Evolutionary conservation across 30 jellyfish, hydroid and myxozoan species (phyloP).

Genomic region (Aurelia coerulea): DNA sequence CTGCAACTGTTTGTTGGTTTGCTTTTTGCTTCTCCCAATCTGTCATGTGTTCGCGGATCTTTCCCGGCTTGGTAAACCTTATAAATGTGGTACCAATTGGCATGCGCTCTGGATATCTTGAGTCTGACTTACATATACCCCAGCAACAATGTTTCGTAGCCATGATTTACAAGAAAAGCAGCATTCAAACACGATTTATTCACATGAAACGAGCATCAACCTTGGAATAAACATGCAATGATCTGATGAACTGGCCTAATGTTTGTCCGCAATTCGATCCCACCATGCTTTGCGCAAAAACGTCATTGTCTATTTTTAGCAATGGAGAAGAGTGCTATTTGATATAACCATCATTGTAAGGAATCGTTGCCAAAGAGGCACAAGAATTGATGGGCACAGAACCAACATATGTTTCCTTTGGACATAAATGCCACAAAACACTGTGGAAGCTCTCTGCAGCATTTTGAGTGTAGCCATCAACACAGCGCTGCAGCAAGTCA

Average conservation of each 20-base stretch:
- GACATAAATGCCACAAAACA: conserved; percentile 17
- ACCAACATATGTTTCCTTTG: conserved; percentile 27
- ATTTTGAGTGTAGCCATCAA: conserved; percentile 45
- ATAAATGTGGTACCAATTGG: conserved; percentile 29
- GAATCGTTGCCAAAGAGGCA: conserved; percentile 9
- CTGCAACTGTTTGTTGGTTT: too few species aligned
- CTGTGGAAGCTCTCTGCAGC: conserved; percentile 12
- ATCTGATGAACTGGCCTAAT: too few species aligned
- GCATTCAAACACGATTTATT: too few species aligned
- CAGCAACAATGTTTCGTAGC: too few species aligned
- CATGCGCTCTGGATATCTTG: conserved; percentile 38
- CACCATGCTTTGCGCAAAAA: background rate
- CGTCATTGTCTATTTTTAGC: conserved; percentile 26
- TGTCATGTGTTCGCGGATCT: too few species aligned
- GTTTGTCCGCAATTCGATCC: too few species aligned
- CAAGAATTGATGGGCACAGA: background rate
- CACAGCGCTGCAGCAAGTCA: conserved; percentile 28
- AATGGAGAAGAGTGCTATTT: conserved; percentile 22
- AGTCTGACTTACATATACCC: conserved; percentile 36
- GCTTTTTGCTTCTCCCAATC: too few species aligned
- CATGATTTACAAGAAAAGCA: too few species aligned
- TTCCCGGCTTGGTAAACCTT: too few species aligned
- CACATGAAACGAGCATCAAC: too few species aligned
- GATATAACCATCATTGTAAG: conserved; percentile 1
- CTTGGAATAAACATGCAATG: too few species aligned